Evolutionary conservation across 2,888 invertebrate genomes (phyloP).

Genomic region (Drosophila nr. medialis): DNA sequence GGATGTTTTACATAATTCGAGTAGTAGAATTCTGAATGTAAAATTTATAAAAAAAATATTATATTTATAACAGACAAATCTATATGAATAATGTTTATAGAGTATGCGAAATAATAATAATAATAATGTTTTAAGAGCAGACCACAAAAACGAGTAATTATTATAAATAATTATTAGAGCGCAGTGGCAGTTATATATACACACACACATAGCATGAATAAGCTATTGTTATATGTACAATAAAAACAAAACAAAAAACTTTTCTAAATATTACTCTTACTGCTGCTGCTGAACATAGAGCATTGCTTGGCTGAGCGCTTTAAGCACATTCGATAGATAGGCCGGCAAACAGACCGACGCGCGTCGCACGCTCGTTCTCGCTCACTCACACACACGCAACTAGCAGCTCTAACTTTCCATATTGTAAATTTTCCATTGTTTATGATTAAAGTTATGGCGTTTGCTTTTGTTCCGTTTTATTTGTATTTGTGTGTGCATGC

Average conservation of each 20-base stretch:
- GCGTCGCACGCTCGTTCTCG: slow-evolving; percentile 7
- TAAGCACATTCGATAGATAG: slow-evolving; percentile 57
- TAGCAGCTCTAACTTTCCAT: slow-evolving; percentile 59
- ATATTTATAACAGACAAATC: slow-evolving; percentile 1
- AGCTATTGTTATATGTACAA: slow-evolving; percentile 38
- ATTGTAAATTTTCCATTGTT: slow-evolving; percentile 74
- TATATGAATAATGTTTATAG: slow-evolving; percentile 2
- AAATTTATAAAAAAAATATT: not conserved
- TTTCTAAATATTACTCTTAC: slow-evolving; percentile 48
- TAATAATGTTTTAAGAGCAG: slow-evolving; percentile 63
- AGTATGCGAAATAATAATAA: slow-evolving; percentile 35
- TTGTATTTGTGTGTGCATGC: slow-evolving; percentile 29
- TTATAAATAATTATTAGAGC: slow-evolving; percentile 81
- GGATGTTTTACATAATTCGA: not conserved
- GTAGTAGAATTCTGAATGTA: not conserved
- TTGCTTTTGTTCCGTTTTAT: slow-evolving; percentile 48
- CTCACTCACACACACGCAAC: slow-evolving; percentile 9
- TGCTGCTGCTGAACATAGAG: slow-evolving; percentile 40
- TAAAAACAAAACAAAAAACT: slow-evolving; percentile 38
- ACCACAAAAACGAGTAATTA: slow-evolving; percentile 67
- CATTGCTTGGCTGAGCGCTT: slow-evolving; percentile 34
- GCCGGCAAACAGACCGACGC: slow-evolving; percentile 29
- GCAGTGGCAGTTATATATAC: slow-evolving; percentile 66
- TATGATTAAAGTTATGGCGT: slow-evolving; percentile 66
- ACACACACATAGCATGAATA: slow-evolving; percentile 28